Evolutionary conservation across 2,113 vertebrate genomes (phyloP).

Genomic region (Siniperca knerii): DNA sequence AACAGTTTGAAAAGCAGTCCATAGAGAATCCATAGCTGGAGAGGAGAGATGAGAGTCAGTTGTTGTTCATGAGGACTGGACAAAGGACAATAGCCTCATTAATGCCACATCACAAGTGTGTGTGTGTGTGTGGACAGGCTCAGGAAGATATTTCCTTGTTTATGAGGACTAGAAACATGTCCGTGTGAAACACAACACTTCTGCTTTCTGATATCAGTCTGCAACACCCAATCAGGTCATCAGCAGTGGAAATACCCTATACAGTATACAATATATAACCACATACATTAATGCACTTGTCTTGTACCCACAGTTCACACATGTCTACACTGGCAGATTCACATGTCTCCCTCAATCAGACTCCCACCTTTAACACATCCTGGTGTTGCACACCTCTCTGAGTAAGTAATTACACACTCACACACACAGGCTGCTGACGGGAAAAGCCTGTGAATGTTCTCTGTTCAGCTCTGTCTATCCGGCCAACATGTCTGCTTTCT

Average conservation of each 20-base stretch:
- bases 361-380: constrained; percentile 4
- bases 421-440: not conserved
- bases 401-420: constrained; percentile 35
- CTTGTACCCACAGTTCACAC: not conserved
- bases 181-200: not conserved
- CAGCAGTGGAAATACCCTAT: not conserved
- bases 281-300: not conserved
- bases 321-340: not conserved
- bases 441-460: constrained; percentile 27
- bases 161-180: constrained; percentile 3
- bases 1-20: constrained; percentile 13
- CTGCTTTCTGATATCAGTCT: constrained; percentile 8
- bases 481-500: constrained; percentile 1
- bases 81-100: constrained; percentile 69
- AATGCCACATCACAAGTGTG: constrained; percentile 44
- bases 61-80: constrained; percentile 54
- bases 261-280: not conserved
- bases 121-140: not conserved
- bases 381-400: constrained; percentile 29
- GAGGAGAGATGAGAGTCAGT: constrained; percentile 33
- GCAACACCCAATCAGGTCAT: not conserved
- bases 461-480: constrained; percentile 13
- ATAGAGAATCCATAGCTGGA: not conserved
- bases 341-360: constrained; percentile 4
- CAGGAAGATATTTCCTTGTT: constrained; percentile 17